Evolutionary conservation across 2,113 vertebrate genomes (phyloP).

Genomic region (Dicaeum eximium): DNA sequence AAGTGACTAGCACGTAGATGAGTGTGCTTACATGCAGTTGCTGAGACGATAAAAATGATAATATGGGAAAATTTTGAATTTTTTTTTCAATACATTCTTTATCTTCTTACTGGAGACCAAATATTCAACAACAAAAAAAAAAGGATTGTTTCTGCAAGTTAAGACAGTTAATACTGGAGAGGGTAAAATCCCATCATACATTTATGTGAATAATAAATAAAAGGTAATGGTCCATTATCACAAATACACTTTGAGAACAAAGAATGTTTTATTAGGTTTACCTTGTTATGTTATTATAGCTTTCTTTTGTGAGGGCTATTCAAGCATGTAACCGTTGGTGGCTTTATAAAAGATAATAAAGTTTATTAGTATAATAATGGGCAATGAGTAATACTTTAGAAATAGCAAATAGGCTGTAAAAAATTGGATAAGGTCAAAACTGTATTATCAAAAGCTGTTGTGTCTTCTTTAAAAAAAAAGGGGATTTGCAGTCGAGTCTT

Average conservation of each 20-base stretch:
- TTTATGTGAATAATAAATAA: conserved; percentile 67
- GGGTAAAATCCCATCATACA: background rate
- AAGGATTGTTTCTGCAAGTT: background rate
- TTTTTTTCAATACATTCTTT: background rate
- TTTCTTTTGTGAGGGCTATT: conserved; percentile 31
- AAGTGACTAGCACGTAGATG: background rate
- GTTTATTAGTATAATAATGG: conserved; percentile 67
- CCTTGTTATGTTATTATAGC: conserved; percentile 57
- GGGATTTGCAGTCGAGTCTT: background rate
- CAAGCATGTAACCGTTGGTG: conserved; percentile 44
- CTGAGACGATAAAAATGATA: background rate
- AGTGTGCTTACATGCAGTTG: background rate
- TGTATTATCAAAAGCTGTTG: conserved; percentile 2
- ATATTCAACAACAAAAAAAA: background rate
- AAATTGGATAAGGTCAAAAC: conserved; percentile 34
- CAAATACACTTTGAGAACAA: conserved; percentile 49
- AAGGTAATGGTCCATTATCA: conserved; percentile 59
- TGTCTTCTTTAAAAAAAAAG: background rate
- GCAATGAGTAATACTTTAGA: conserved; percentile 40
- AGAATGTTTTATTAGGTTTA: conserved; percentile 69
- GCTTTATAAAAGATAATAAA: conserved; percentile 66
- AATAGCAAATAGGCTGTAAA: conserved; percentile 35
- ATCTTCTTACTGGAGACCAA: background rate
- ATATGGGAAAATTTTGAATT: background rate
- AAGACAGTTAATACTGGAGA: background rate